Evolutionary conservation across 1,140 invertebrate species (phyloP).

Genomic region (Achatina immaculata): DNA sequence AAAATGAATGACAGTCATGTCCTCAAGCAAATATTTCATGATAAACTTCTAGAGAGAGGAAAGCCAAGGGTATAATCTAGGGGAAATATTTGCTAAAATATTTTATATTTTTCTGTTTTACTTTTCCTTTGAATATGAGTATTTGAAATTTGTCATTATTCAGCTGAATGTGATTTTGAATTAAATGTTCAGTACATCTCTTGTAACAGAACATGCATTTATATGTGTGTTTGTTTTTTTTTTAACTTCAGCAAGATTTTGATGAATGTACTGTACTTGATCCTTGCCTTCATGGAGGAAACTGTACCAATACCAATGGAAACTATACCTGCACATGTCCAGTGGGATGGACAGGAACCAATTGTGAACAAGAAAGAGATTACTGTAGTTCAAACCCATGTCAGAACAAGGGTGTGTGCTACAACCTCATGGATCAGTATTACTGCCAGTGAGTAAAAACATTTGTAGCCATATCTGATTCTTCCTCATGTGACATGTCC

Average conservation of each 20-base stretch:
- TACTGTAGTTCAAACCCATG: constrained; percentile 16
- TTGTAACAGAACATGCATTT: not conserved
- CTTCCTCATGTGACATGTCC: too few relatives aligned
- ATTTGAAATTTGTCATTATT: too few relatives aligned
- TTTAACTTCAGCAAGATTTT: constrained; percentile 1
- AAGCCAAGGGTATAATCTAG: too few relatives aligned
- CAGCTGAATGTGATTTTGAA: too few relatives aligned
- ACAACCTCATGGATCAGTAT: not conserved
- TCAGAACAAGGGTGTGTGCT: constrained; percentile 8
- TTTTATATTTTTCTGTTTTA: too few relatives aligned
- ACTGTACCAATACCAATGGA: not conserved
- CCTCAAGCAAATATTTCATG: too few relatives aligned
- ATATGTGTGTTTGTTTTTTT: not conserved
- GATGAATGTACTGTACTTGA: not conserved
- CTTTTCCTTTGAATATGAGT: too few relatives aligned
- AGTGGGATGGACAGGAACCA: not conserved
- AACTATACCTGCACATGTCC: constrained; percentile 10
- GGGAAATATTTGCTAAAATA: too few relatives aligned
- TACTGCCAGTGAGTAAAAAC: constrained; percentile 28
- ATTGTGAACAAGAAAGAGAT: not conserved
- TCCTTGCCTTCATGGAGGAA: constrained; percentile 14
- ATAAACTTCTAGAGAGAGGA: too few relatives aligned
- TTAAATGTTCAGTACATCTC: too few relatives aligned
- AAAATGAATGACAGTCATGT: too few relatives aligned
- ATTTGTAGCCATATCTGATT: too few relatives aligned